Percentiles rank a stretch among this genome's conserved stretches.
These are phyloP conservation scores for Melanargia galathea DNA, from an alignment of 2,888 invertebrate genomes.

Conservation along the genomic window DNA sequence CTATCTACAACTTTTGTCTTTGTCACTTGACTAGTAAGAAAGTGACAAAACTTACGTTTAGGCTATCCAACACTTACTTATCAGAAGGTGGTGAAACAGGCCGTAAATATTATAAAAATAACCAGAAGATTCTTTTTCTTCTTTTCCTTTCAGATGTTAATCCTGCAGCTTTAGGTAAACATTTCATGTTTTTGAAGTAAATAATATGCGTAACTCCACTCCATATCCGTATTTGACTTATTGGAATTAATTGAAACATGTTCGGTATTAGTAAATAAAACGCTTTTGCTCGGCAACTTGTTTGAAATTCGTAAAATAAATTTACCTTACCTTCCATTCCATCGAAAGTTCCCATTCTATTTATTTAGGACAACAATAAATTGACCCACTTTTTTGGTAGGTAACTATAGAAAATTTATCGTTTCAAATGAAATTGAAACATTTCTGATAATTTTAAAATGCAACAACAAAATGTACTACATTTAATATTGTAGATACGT, in stretches of 20 bases:
- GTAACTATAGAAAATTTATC: constrained; percentile 1
- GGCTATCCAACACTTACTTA: too few species aligned
- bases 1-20: too few species aligned
- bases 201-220: background rate
- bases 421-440: background rate
- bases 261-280: constrained; percentile 13
- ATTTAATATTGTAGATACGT: constrained; percentile 11
- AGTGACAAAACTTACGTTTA: too few species aligned
- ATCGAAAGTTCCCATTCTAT: constrained; percentile 8
- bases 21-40: too few species aligned
- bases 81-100: too few species aligned
- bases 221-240: constrained; percentile 15
- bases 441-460: constrained; percentile 4
- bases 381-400: constrained; percentile 16
- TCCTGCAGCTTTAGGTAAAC: background rate
- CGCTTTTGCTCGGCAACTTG: background rate
- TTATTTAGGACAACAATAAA: constrained; percentile 13
- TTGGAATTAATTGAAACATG: constrained; percentile 5
- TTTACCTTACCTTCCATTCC: background rate
- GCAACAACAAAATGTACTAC: constrained; percentile 1
- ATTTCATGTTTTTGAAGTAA: background rate
- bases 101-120: too few species aligned
- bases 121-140: too few species aligned
- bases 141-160: too few species aligned
- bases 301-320: constrained; percentile 12